Conservation (phyloP, 2,113 vertebrate species). For the Myiopsitta monachus region DNA sequence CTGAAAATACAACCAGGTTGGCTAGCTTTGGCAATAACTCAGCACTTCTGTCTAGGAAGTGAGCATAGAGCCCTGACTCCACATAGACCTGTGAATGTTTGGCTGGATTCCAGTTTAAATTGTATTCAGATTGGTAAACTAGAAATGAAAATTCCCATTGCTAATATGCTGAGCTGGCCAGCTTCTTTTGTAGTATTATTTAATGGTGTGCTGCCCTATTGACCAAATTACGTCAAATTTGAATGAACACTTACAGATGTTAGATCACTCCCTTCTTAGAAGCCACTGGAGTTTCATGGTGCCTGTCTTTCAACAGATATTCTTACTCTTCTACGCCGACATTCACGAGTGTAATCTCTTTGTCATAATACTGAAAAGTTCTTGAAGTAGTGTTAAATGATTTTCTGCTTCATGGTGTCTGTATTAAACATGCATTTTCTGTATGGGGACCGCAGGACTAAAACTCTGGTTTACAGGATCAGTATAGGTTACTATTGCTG, state of each 20-base stretch:
- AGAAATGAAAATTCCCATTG: not conserved
- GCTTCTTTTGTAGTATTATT: not conserved
- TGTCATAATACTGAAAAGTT: not conserved
- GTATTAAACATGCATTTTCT: not conserved
- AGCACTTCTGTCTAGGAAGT: not conserved
- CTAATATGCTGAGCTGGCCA: not conserved
- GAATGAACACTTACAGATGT: not conserved
- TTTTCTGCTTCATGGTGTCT: not conserved
- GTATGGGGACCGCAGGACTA: rapidly evolving
- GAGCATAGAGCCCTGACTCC: not conserved
- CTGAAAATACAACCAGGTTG: not conserved
- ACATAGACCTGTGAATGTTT: not conserved
- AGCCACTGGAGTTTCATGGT: not conserved
- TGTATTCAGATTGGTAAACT: not conserved
- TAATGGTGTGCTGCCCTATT: not conserved
- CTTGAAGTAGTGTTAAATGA: not conserved
- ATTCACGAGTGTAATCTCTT: not conserved
- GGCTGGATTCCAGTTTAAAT: not conserved
- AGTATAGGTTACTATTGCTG: not conserved
- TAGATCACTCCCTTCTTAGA: not conserved
- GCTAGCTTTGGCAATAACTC: not conserved
- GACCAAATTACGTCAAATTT: not conserved
- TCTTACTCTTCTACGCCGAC: not conserved
- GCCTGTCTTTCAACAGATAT: not conserved
- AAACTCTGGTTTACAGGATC: not conserved